phyloP scores from a whole-genome alignment of 2,888 invertebrate species.

The Bembecia ichneumoniformis region DNA sequence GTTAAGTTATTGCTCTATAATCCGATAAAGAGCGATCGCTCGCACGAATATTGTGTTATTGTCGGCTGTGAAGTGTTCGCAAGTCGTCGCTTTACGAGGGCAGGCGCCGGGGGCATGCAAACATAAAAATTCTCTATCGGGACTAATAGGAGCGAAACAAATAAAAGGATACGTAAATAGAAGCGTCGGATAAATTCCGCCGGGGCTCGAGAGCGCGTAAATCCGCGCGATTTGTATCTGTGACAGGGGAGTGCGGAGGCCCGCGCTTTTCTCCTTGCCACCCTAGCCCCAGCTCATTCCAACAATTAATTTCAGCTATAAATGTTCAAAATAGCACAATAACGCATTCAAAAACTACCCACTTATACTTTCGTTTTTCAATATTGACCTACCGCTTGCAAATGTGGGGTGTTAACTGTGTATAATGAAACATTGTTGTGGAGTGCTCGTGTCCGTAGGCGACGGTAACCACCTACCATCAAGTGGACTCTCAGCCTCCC shows the following conservation, averaged over 20 bases:
- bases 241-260: constrained; percentile 57
- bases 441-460: no score
- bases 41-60: constrained; percentile 62
- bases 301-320: constrained; percentile 62
- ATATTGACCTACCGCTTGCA: no score
- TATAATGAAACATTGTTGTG: no score
- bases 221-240: constrained; percentile 73
- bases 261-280: constrained; percentile 6
- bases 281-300: constrained; percentile 23
- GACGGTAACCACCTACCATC: no score
- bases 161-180: constrained; percentile 73
- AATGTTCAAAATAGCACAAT: constrained; percentile 16
- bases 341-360: no score
- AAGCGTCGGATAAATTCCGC: constrained; percentile 67
- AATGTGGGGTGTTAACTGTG: no score
- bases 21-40: constrained; percentile 62
- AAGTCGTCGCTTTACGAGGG: constrained; percentile 68
- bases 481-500: no score
- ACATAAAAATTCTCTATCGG: constrained; percentile 73
- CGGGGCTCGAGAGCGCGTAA: constrained; percentile 69
- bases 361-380: no score
- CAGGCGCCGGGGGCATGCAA: constrained; percentile 60
- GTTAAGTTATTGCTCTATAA: constrained; percentile 61
- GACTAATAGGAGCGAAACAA: constrained; percentile 71
- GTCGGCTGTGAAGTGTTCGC: constrained; percentile 60